phyloP scores from a whole-genome alignment of 2,797 vertebrate genomes.

The Otolemur crassicaudatus region DNA sequence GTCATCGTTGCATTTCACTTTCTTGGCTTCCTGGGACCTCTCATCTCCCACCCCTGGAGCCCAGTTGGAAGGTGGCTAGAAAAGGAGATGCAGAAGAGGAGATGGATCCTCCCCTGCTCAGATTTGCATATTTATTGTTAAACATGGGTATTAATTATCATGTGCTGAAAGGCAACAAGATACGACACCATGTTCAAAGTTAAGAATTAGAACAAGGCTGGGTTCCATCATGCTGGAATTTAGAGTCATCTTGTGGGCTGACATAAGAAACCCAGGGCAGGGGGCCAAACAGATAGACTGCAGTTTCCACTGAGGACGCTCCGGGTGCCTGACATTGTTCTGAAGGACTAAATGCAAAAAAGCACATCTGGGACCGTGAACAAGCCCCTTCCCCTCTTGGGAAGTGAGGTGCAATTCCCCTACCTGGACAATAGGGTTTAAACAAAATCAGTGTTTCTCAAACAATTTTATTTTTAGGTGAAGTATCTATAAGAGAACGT shows the following conservation, averaged over 20 bases:
- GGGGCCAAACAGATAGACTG: neutral
- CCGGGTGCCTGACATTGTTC: neutral
- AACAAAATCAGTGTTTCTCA: neutral
- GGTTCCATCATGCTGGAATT: neutral
- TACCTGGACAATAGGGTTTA: neutral
- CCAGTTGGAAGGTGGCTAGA: neutral
- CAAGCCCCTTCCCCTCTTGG: neutral
- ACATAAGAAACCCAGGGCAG: neutral
- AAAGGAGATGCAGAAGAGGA: neutral
- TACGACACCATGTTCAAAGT: neutral
- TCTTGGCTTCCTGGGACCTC: neutral
- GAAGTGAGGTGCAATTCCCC: neutral
- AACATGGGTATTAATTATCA: neutral
- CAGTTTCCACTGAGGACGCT: neutral
- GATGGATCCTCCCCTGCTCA: neutral
- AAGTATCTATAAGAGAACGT: neutral
- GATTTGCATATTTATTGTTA: neutral
- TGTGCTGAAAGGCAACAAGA: neutral
- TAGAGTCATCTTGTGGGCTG: neutral
- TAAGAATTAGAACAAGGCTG: neutral
- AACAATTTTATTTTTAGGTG: neutral
- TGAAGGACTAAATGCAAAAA: slow-evolving; percentile 5
- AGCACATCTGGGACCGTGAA: neutral
- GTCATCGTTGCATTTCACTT: neutral
- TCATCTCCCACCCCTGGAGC: neutral